A percentile compares a stretch with the other conserved stretches of the same genome.
These are phyloP conservation scores for Zoanthus solanderi DNA, from an alignment of 92 coral and sea anemone species.

Conservation along the genomic window DNA sequence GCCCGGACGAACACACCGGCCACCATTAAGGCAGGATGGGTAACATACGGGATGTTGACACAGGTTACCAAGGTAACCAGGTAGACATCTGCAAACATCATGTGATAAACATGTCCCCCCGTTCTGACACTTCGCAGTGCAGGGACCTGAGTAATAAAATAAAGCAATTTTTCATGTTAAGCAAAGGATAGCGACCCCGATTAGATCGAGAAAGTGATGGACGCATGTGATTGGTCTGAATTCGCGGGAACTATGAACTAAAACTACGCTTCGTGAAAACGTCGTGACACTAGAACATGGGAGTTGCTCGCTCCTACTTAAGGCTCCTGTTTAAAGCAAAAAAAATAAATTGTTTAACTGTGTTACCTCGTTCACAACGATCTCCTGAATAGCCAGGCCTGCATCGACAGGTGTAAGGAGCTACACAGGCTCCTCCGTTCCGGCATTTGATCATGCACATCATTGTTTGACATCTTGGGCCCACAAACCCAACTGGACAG, in stretches of 20 bases:
- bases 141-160: slow-evolving; percentile 60
- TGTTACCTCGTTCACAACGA: slow-evolving; percentile 88
- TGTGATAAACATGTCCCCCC: slow-evolving; percentile 84
- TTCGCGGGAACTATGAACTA: no score
- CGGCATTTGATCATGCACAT: slow-evolving; percentile 82
- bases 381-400: slow-evolving; percentile 79
- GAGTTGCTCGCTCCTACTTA: no score
- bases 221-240: no score
- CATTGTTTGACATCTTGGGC: slow-evolving; percentile 79
- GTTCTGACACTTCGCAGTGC: slow-evolving; percentile 81
- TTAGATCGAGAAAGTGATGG: no score
- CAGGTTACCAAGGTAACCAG: slow-evolving; percentile 77
- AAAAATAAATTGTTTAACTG: neutral
- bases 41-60: slow-evolving; percentile 83
- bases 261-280: no score
- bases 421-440: slow-evolving; percentile 84
- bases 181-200: no score
- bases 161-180: neutral
- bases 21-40: slow-evolving; percentile 87
- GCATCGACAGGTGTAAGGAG: slow-evolving; percentile 81
- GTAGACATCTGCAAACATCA: slow-evolving; percentile 74
- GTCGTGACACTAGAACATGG: no score
- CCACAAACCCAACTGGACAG: slow-evolving; percentile 84
- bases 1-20: slow-evolving; percentile 82
- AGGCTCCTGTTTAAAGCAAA: no score